Percentiles rank a stretch among this genome's conserved stretches.
Evolutionary conservation across 2,888 invertebrate genomes (phyloP).

Genomic region (Dasypolia templi): DNA sequence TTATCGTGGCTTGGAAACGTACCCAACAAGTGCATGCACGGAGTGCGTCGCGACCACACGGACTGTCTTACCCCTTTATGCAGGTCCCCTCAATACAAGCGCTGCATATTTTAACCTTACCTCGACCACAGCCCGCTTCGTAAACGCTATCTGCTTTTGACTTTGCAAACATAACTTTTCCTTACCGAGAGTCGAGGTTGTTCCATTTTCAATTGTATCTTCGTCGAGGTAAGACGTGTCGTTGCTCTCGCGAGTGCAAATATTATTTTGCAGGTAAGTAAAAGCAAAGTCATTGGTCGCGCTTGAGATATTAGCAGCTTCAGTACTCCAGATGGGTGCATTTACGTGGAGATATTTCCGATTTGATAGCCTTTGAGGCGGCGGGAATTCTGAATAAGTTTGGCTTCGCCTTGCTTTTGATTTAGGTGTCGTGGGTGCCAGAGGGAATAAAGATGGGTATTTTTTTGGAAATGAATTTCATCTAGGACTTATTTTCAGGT

Average conservation of each 20-base stretch:
- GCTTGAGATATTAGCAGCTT: constrained; percentile 89
- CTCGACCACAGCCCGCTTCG: constrained; percentile 84
- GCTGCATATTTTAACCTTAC: constrained; percentile 88
- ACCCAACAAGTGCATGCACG: constrained; percentile 76
- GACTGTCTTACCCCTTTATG: constrained; percentile 88
- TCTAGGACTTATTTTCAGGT: not conserved
- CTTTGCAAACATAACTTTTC: constrained; percentile 71
- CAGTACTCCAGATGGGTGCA: constrained; percentile 84
- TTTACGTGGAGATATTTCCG: constrained; percentile 85
- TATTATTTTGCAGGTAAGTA: constrained; percentile 77
- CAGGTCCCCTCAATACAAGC: constrained; percentile 87
- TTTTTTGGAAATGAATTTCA: constrained; percentile 48
- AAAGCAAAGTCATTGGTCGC: constrained; percentile 83
- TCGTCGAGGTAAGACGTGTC: constrained; percentile 42
- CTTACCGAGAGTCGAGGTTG: constrained; percentile 24
- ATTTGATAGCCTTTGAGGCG: constrained; percentile 86
- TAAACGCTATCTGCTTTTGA: constrained; percentile 86
- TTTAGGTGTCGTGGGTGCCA: constrained; percentile 61
- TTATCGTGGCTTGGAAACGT: constrained; percentile 68
- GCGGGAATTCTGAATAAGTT: constrained; percentile 68
- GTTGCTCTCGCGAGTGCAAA: constrained; percentile 19
- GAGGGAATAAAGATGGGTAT: constrained; percentile 49
- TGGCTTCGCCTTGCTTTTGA: constrained; percentile 59
- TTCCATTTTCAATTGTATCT: constrained; percentile 65
- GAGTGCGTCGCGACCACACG: constrained; percentile 79